Conservation (phyloP, 2,888 invertebrate species). For the Polydrusus pterygomalis region DNA sequence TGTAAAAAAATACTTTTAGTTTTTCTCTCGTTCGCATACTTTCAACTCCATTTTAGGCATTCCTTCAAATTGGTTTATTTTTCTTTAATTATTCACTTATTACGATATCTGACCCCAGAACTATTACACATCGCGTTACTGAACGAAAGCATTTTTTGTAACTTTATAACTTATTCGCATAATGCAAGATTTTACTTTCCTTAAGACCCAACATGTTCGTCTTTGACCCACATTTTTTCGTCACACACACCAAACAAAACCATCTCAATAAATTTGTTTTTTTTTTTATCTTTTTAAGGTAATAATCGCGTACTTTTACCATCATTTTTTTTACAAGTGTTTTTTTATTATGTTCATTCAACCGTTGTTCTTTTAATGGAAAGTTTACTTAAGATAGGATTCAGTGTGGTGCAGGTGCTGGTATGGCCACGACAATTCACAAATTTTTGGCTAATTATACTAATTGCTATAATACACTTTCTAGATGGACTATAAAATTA, state of each 20-base stretch:
- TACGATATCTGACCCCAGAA: constrained; percentile 5
- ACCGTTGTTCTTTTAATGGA: constrained; percentile 38
- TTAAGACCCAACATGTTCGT: constrained; percentile 25
- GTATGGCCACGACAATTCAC: constrained; percentile 12
- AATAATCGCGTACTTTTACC: constrained; percentile 41
- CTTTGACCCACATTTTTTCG: constrained; percentile 38
- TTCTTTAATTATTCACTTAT: too few species aligned
- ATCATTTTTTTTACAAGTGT: constrained; percentile 25
- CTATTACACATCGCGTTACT: background rate
- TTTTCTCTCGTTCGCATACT: too few species aligned
- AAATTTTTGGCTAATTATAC: constrained; percentile 35
- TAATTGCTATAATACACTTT: constrained; percentile 28
- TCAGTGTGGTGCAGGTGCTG: constrained; percentile 6
- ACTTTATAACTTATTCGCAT: constrained; percentile 17
- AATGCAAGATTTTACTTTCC: constrained; percentile 39
- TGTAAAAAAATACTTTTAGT: too few species aligned
- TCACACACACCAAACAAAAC: constrained; percentile 17
- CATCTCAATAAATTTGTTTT: constrained; percentile 37
- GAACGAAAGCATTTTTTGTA: constrained; percentile 38
- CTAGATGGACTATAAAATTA: constrained; percentile 25
- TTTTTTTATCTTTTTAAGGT: constrained; percentile 19
- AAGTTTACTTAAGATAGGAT: constrained; percentile 35
- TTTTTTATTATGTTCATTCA: constrained; percentile 16
- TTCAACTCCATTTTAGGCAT: too few species aligned
- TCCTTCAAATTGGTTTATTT: too few species aligned